Evolutionary conservation across 23 tunicate genomes (phyloP), one percentile per base, ranked within the genome.

Genomic region (Halocynthia aurantium): DNA sequence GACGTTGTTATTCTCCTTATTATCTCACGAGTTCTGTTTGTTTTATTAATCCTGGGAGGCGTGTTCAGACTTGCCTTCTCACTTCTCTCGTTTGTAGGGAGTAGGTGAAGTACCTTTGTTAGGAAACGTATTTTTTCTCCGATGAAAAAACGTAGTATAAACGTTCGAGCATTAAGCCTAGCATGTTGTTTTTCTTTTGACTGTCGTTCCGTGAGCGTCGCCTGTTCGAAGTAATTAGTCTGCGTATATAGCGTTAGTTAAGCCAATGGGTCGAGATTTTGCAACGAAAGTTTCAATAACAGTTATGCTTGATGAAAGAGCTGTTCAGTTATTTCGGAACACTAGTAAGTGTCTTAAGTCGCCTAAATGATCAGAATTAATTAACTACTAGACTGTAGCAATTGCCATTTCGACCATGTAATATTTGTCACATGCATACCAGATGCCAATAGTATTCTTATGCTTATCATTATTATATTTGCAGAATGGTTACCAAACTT

Each of bases 401-500:
- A 31, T 31, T 31, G 44, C 44, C 44, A 31, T 31, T 31, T 4
- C 44, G 44, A 31, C 44, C 44, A 31, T 31, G 44, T 31, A 31
- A 31, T 4, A 31, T 31, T 31, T 0, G 44, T 31, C 44, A 31
- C 44, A 31, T 31, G 44, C 4, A 31, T 31, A 31, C 44, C 44
- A 31, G 44, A 0, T 31, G 44, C 44, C 44, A 31, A 31, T 31
- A 31, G 44, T 31, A 31, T 31, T 31, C 44, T 31, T 31, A 31
- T 31, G 1, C 44, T 31, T 31, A 31, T 31, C 44, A 31, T 31
- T 31, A 31, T 21, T 74, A 0, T 53, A 19, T 15, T 74, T 54
- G 65, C 78, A 74, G 78, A 6, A 74, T 74, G 78, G 78, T 74
- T 74, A 8, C n/a, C 64, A 54, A 74, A 74, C 21, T 52, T 54